Evolutionary conservation across 1,140 invertebrate species (phyloP).

Genomic region (Agrypnia vestita): DNA sequence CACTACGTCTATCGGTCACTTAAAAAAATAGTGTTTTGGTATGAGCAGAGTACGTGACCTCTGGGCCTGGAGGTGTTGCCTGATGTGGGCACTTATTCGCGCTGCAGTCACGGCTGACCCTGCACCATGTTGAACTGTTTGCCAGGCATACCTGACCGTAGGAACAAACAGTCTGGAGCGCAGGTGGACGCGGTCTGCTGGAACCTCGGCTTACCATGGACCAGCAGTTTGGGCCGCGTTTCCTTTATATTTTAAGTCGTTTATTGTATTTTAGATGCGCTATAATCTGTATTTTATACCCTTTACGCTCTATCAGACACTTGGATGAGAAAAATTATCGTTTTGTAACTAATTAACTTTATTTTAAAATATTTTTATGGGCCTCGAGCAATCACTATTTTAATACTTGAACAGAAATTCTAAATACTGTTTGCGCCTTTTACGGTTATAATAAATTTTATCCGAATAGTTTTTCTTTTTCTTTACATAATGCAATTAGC

Average conservation of each 20-base stretch:
- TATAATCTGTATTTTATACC: not conserved
- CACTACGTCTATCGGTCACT: not conserved
- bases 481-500: too few species aligned
- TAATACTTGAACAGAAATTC: too few species aligned
- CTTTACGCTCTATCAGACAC: constrained; percentile 1
- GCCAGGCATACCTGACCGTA: constrained; percentile 3
- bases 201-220: not conserved
- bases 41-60: not conserved
- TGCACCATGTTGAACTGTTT: constrained; percentile 25
- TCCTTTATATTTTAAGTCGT: not conserved
- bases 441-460: too few species aligned
- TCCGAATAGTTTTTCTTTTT: too few species aligned
- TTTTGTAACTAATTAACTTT: too few species aligned
- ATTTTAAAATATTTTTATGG: too few species aligned
- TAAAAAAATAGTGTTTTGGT: not conserved
- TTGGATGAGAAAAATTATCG: too few species aligned
- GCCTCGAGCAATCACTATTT: too few species aligned
- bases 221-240: not conserved
- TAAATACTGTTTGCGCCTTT: too few species aligned
- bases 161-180: constrained; percentile 5
- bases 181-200: constrained; percentile 4
- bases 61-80: not conserved
- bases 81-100: not conserved
- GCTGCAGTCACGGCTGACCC: constrained; percentile 20
- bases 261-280: not conserved